Base-by-base conservation (phyloP, 2,113 vertebrate species). In the Mormyrus iriodes region DNA sequence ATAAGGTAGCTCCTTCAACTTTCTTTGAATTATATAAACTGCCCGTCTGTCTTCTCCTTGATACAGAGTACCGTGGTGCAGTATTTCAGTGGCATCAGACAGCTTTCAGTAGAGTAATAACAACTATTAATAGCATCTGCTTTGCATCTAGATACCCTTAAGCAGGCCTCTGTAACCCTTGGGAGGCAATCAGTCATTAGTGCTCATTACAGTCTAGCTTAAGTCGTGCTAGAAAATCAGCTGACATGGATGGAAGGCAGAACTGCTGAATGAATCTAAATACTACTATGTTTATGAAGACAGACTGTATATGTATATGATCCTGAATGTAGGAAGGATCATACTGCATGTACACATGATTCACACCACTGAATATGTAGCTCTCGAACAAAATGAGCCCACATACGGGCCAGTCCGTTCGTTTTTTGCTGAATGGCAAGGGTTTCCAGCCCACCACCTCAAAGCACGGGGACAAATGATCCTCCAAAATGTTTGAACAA, bases 121-220 rank as follows among this genome's bases (percentile, higher is more conserved):
- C 27, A 51, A 27, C 44, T 83, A 86, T 89, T 73, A 89, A 61
- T 42, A 76, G 61, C 39, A 86, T 87, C 17, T 39, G 69, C 46
- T 89, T 87, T 35, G 44, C 58, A 61, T 35, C 42, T 69, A 19
- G 46, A 51, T 82, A 31, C 35, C 84, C 84, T 53, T 89, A 87
- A 87, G 76, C 24, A 87, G 65, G 55, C 85, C 85, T 42, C 76
- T 79, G n/a, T 21, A 49, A 87, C 49, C 76, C 21, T 21, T 44
- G 19, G 85, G 35, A 21, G 42, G 35, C 85, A 55, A 53, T 65
- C 27, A 6, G 49, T 52, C 85, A 89, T 86, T 42, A 87, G 51
- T 87, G 73, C 44, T 19, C 85, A 87, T 89, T 87, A 76, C 61
- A 76, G 55, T 76, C 27, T 69, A 73, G 42, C 6, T 55, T 27